phyloP scores from a whole-genome alignment of 2,113 vertebrate genomes.

The Epinephelus fuscoguttatus region DNA sequence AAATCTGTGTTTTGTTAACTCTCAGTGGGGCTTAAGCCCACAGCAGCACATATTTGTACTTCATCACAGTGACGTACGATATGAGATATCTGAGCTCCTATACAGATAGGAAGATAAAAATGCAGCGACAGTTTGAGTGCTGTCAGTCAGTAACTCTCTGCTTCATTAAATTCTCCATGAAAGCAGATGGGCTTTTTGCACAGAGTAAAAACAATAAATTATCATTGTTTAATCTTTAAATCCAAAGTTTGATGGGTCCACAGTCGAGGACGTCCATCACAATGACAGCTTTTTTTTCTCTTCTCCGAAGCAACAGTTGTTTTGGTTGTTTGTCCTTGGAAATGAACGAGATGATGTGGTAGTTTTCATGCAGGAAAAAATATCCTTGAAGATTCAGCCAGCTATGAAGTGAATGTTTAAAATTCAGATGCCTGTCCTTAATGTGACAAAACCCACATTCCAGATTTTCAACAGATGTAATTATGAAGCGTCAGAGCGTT shows the following conservation, averaged over 20 bases:
- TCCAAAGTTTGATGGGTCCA: background rate
- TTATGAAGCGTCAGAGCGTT: conserved; percentile 29
- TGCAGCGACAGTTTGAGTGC: conserved; percentile 15
- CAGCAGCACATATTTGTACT: conserved; percentile 7
- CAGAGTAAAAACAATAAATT: background rate
- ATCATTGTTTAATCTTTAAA: background rate
- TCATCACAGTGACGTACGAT: conserved; percentile 42
- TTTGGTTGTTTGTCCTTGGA: background rate
- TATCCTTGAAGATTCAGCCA: conserved; percentile 7
- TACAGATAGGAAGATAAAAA: conserved; percentile 21
- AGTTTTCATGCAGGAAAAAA: background rate
- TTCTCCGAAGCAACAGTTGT: background rate
- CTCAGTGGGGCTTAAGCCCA: conserved; percentile 13
- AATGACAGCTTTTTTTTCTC: conserved; percentile 1
- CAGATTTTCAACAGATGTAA: conserved; percentile 42
- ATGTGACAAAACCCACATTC: conserved; percentile 58
- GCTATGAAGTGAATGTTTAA: conserved; percentile 15
- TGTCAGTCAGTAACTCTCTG: conserved; percentile 7
- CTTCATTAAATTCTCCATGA: background rate
- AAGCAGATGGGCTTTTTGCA: background rate
- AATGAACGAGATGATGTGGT: background rate
- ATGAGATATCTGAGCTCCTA: conserved; percentile 50
- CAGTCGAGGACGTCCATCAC: background rate
- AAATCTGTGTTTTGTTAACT: conserved; percentile 21
- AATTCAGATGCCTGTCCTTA: conserved; percentile 18